Evolutionary conservation across 1,140 invertebrate genomes (phyloP), one percentile per base, ranked within the genome.

Genomic region (Oryzaephilus surinamensis): DNA sequence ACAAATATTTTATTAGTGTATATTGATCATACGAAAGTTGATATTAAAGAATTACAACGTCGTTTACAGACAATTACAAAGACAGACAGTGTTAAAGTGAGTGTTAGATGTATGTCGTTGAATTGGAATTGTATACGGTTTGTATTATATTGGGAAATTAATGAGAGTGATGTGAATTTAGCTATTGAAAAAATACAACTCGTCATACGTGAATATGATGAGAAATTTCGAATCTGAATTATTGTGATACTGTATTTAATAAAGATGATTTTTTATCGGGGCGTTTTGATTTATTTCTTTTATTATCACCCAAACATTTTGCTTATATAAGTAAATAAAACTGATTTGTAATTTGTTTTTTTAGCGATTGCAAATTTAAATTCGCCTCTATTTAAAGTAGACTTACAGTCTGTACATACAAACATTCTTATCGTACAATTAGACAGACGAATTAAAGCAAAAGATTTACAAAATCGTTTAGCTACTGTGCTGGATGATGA

Each of bases 371-470:
- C 72, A 26, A 62, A 71, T 2, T 50, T 71, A 27, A 61, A 63
- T 24, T 69, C 73, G 24, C 66, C 66, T 36, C 62, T 65, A 7
- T 53, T 56, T 31, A 56, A 45, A 0, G 77, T 89, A 7, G 73
- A 90, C 48, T 45, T 79, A n/a, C 57, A 67, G 4, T 67, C 54
- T 3, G 66, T 82, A 2, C 75, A 89, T 41, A 81, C 81, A 1
- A 93, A 93, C 53, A 92, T 93, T 41, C 57, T 91, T 6, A 69
- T 86, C 45, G 54, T 90, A 5, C 62, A 74, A 8, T 60, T 86
- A 1, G 59, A 69, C 32, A 57, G 52, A 2, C 49, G 54, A 0
- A 51, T 79, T 2, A 60, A 57, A 0, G 64, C 76, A 2, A 54
- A 46, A 34, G 61, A 74, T n/a, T 72, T 88, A 37, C 62, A 70